Conservation (phyloP, 2,888 invertebrate species). For the Perizoma affinitatum region DNA sequence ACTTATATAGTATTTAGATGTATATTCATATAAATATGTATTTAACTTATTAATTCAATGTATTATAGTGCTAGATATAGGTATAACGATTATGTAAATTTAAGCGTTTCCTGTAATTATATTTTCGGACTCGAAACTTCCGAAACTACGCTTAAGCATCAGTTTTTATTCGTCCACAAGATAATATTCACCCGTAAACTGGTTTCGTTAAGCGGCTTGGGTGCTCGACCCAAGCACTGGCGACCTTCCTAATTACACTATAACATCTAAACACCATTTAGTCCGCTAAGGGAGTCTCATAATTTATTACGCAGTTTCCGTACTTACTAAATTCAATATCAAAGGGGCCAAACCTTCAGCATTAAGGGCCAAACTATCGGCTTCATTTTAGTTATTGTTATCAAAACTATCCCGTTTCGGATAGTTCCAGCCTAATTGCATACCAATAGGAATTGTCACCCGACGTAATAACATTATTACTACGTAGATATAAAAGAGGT, state of each 20-base stretch:
- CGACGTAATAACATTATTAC: conserved; percentile 78
- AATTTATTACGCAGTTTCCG: conserved; percentile 72
- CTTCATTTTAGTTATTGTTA: conserved; percentile 72
- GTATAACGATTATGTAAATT: too few relatives aligned
- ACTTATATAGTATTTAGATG: too few relatives aligned
- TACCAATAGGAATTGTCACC: conserved; percentile 57
- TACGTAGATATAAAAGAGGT: conserved; percentile 67
- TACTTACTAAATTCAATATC: conserved; percentile 72
- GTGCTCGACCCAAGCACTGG: conserved; percentile 48
- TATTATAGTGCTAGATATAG: too few relatives aligned
- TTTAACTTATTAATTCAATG: too few relatives aligned
- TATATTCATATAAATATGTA: too few relatives aligned
- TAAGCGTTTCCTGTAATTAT: background rate
- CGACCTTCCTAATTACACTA: conserved; percentile 62
- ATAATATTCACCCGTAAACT: conserved; percentile 47
- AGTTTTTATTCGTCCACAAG: conserved; percentile 28
- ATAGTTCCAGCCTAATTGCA: conserved; percentile 61
- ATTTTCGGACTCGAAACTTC: background rate
- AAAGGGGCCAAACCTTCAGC: conserved; percentile 63
- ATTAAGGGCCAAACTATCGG: conserved; percentile 66
- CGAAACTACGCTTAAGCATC: conserved; percentile 14
- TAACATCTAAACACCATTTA: conserved; percentile 67
- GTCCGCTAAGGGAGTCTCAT: conserved; percentile 59
- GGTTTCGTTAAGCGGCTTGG: conserved; percentile 44
- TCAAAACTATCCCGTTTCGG: conserved; percentile 51